Base-by-base conservation (phyloP, 2,113 vertebrate species). In the Cyanistes caeruleus region DNA sequence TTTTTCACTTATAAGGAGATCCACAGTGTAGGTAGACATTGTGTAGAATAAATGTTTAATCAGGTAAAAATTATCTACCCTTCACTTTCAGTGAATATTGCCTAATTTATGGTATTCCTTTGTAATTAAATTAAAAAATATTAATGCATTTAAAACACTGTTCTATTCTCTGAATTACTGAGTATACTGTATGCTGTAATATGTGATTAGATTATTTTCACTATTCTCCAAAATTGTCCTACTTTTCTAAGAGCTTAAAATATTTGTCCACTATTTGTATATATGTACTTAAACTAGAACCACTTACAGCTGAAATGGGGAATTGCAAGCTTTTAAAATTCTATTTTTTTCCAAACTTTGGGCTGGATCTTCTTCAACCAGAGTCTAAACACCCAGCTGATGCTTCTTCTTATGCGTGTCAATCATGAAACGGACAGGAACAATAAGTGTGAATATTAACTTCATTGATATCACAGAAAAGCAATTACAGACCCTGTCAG, bases 401-500 rank as follows among this genome's bases (percentile, higher is more conserved):
- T 3, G 3, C 5, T 49, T 17, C 28, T 60, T 33, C 28, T 58
- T 70, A 5, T 67, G 68, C 67, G 7, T 41, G 53, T 85, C 13
- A 7, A 62, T 91, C 41, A 81, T 69, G 52, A 48, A 75, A 94
- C 15, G 75, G 52, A 91, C 90, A 92, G 60, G 73, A 94, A 91
- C 52, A 94, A 22, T 78, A 72, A 85, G 22, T 69, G 62, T 84
- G 49, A 84, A 63, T 93, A 90, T 58, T 81, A 91, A 83, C 64
- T 89, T 84, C n/a, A 88, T 21, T 85, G 51, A 76, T 87, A 95
- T 46, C 22, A 62, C 35, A 91, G 51, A 89, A 93, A 92, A 84
- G 30, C 85, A 95, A 72, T 95, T 95, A 92, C 17, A 85, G 58
- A 78, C 6, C 7, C 23, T 86, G 91, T 35, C 67, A 89, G 46